Conservation (phyloP, 2,797 vertebrate species). For the Ctenopoma multispine region DNA sequence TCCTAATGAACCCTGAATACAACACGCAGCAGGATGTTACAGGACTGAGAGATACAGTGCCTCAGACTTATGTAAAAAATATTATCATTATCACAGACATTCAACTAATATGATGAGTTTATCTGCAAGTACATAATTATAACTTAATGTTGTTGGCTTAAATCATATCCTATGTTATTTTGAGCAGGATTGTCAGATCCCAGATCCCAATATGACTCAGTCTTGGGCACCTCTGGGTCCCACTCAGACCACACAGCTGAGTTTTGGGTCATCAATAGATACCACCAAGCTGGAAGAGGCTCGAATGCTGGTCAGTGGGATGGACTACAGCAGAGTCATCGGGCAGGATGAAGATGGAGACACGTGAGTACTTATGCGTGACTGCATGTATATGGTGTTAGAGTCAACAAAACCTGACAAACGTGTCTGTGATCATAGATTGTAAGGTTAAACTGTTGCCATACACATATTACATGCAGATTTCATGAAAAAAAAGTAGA, state of each 20-base stretch:
- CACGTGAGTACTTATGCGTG: constrained; percentile 78
- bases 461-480: neutral
- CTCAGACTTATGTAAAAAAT: constrained; percentile 79
- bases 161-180: neutral
- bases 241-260: constrained; percentile 44
- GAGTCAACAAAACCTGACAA: neutral
- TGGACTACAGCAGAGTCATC: constrained; percentile 85
- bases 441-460: neutral
- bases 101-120: too few relatives aligned
- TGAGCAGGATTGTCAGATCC: constrained; percentile 55
- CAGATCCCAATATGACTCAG: constrained; percentile 48
- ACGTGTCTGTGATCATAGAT: neutral
- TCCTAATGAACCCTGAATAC: constrained; percentile 64
- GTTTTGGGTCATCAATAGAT: constrained; percentile 70
- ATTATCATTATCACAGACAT: fast-evolving
- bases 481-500: neutral
- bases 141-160: neutral
- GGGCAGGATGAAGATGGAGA: constrained; percentile 92
- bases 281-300: constrained; percentile 84
- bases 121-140: neutral
- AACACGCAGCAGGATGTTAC: constrained; percentile 56
- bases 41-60: constrained; percentile 57
- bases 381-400: neutral
- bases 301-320: constrained; percentile 79
- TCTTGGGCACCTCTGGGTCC: constrained; percentile 65